Percentiles rank a stretch among this genome's conserved stretches.
Evolutionary conservation across 2,888 invertebrate species (phyloP).

Genomic region (Artemia sinica): DNA sequence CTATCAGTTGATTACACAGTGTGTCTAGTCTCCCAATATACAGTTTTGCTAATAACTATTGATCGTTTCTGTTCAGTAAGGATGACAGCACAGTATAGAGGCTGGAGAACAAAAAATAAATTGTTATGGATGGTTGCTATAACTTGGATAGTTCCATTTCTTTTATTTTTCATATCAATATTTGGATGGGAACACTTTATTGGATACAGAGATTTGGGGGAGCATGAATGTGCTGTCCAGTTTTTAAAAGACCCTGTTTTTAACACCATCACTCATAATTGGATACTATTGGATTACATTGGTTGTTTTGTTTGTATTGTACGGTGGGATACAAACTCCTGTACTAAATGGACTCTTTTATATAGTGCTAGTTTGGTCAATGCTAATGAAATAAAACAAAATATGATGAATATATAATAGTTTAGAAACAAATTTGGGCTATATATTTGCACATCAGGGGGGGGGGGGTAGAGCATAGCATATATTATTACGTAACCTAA

Average conservation of each 20-base stretch:
- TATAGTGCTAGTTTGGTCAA: no score
- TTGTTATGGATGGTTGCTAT: constrained; percentile 89
- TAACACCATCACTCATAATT: constrained; percentile 87
- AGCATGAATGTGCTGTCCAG: constrained; percentile 84
- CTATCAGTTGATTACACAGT: constrained; percentile 96
- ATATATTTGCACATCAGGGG: no score
- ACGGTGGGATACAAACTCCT: constrained; percentile 96
- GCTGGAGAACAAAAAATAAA: constrained; percentile 84
- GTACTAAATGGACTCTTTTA: no score
- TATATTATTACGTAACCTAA: no score
- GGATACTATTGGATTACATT: constrained; percentile 96
- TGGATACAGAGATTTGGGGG: constrained; percentile 67
- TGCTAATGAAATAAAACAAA: no score
- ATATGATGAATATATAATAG: no score
- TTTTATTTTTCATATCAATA: constrained; percentile 91
- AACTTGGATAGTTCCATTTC: constrained; percentile 89
- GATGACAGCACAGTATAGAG: constrained; percentile 87
- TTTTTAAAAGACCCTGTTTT: constrained; percentile 93
- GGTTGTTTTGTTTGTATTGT: constrained; percentile 80
- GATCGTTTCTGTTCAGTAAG: constrained; percentile 97
- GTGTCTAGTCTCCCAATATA: constrained; percentile 95
- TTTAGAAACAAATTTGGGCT: no score
- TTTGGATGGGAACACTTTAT: constrained; percentile 98
- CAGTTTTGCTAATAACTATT: constrained; percentile 91
- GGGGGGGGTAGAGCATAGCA: no score